Evolutionary conservation across 2,888 invertebrate genomes (phyloP).

Genomic region (Dorcus hopei): DNA sequence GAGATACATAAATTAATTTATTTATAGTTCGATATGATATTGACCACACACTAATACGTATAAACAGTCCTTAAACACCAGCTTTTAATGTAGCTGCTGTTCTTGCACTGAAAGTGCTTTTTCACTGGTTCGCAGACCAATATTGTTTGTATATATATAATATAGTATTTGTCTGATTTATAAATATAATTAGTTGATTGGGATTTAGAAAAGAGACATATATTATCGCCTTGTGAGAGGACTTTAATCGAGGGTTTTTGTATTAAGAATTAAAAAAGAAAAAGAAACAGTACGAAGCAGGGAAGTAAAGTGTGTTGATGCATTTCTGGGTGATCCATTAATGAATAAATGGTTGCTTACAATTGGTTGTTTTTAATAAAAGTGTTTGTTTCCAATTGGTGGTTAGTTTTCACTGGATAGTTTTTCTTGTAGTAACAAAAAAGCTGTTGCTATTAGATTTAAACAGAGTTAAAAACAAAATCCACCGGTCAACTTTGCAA

Average conservation of each 20-base stretch:
- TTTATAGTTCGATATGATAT: conserved; percentile 1
- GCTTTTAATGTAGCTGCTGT: conserved; percentile 33
- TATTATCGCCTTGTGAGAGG: background rate
- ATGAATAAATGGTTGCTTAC: background rate
- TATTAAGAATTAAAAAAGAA: background rate
- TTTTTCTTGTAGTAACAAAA: background rate
- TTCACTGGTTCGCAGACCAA: conserved; percentile 29
- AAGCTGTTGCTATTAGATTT: conserved; percentile 6
- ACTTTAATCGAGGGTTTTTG: background rate
- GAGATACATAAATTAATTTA: no score
- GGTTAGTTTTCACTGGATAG: conserved; percentile 7
- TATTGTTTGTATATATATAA: conserved; percentile 22
- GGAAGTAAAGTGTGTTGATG: background rate
- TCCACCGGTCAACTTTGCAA: conserved; percentile 18
- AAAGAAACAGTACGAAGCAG: background rate
- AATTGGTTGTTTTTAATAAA: background rate
- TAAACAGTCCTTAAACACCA: conserved; percentile 28
- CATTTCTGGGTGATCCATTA: background rate
- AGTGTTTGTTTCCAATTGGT: conserved; percentile 3
- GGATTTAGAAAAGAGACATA: background rate
- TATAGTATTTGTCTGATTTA: conserved; percentile 20
- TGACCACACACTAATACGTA: conserved; percentile 22
- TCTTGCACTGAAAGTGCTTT: conserved; percentile 28
- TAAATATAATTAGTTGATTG: conserved; percentile 12
- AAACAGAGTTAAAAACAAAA: conserved; percentile 4